Base-by-base conservation (phyloP, 2,113 vertebrate species). In the Anarrhichthys ocellatus region DNA sequence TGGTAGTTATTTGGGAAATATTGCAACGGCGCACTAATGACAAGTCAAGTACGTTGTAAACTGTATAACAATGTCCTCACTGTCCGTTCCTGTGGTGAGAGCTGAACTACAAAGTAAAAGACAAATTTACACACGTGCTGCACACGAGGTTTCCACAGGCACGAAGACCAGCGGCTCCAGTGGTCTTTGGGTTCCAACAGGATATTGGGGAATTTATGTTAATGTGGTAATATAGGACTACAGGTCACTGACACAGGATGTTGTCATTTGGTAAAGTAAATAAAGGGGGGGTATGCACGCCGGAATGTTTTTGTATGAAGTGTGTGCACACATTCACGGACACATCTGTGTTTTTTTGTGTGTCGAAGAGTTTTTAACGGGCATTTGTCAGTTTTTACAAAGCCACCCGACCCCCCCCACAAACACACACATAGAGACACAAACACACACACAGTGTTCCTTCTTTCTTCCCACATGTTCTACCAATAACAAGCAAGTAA, bases 121-220 rank as follows among this genome's bases (percentile, higher is more conserved):
- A 20, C 29, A 68, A 62, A 75, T 10, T 15, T 17, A 82, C 40
- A 77, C 69, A 85, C 17, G 40, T 34, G 20, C 29, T 50, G 78
- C 38, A 63, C 29, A 50, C 20, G 40, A 46, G 38, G 34, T 86
- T 91, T 84, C 59, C 66, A 59, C 65, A 80, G 76, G 70, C 82
- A 81, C 81, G 70, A 81, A 66, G 82, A 76, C 20, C 40, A 36
- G 80, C 0, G 76, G 80, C 82, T 88, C 83, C 76, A 72, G 83
- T 18, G 71, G 65, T 80, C 54, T 87, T 36, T 80, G 54, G 78
- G 68, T 64, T 36, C 56, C 44, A 82, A 81, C 88, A 90, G 92
- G 89, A 92, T 90, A 91, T 86, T 83, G 78, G 64, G 78, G 80
- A 84, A 87, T 89, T 75, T 80, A 91, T 89, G 84, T 85, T 82